Percentiles rank a stretch among this genome's conserved stretches.
phyloP scores from a whole-genome alignment of 2,888 invertebrate species.

The Alsophila aescularia region DNA sequence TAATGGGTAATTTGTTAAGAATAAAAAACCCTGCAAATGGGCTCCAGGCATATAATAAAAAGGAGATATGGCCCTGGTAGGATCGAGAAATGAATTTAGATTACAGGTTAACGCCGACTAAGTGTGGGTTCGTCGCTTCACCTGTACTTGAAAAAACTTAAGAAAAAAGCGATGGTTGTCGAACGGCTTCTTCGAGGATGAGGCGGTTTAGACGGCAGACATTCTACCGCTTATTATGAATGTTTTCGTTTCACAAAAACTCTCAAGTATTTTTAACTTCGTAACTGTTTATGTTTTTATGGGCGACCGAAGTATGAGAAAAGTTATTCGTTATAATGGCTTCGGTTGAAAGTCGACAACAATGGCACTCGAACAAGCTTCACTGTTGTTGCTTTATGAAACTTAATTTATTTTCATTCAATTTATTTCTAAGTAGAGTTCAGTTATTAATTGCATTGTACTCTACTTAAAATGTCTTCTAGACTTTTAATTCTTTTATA shows the following conservation, averaged over 20 bases:
- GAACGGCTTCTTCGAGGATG: conserved; percentile 43
- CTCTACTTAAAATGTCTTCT: neutral
- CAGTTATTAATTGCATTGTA: conserved; percentile 15
- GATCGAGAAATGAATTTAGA: conserved; percentile 85
- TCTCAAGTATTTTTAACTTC: conserved; percentile 51
- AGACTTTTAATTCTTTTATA: neutral
- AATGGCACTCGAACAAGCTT: conserved; percentile 33
- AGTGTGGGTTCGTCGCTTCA: conserved; percentile 79
- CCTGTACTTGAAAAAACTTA: conserved; percentile 77
- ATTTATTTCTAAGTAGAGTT: conserved; percentile 24
- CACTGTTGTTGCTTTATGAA: conserved; percentile 31
- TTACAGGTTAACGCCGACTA: conserved; percentile 84
- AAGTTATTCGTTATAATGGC: conserved; percentile 42
- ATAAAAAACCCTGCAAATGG: conserved; percentile 82
- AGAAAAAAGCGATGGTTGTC: conserved; percentile 51
- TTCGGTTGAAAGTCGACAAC: conserved; percentile 32
- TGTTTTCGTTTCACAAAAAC: conserved; percentile 61
- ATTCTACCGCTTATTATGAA: conserved; percentile 61
- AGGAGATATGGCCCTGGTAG: conserved; percentile 78
- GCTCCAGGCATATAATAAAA: conserved; percentile 81
- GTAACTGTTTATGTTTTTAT: conserved; percentile 56
- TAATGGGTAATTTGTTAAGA: conserved; percentile 81
- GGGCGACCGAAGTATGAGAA: conserved; percentile 48
- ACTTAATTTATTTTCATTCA: conserved; percentile 33
- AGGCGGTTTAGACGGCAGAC: conserved; percentile 61